Evolutionary conservation across 2,888 invertebrate genomes (phyloP), one percentile per base, ranked within the genome.

Genomic region (Caenorhabditis doughertyi): DNA sequence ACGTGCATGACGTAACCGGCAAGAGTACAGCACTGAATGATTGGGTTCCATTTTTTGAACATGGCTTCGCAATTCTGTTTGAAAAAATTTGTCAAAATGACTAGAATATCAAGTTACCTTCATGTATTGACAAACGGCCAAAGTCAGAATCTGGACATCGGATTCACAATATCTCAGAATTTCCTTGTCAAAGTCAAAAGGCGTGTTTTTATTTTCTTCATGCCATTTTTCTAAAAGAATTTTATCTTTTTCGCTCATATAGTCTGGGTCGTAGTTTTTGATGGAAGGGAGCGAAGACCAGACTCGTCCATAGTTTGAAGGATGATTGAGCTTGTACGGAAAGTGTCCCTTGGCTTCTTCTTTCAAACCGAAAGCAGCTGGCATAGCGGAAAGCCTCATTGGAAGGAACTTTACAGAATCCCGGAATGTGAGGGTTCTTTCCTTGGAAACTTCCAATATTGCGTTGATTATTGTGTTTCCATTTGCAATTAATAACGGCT

Each of bases 121-220:
- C 5, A 65, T 35, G 13, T 21, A 65, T n/a, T n/a, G n/a, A n/a
- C n/a, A n/a, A n/a, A n/a, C n/a, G 0, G 68, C 32, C 55, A n/a
- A 23, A 3, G 32, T 11, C 0, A 67, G 21, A 25, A 68, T 53
- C 4, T 55, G 2, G 0, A 55, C 68, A 18, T 68, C 68, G 3
- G 16, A 25, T 4, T 53, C 1, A 8, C 68, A 68, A 18, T 68
- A 68, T 1, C 39, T 13, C 9, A 39, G 0, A 42, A 68, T 68
- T 21, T 68, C 53, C 18, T 35, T n/a, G n/a, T 68, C 68, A n/a
- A 68, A 68, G 21, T 68, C 42, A 9, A 55, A 68, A 1, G 11
- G 21, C 25, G 18, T 18, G n/a, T 53, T 32, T 42, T 39, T 35
- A 18, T 58, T 18, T 2, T 35, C 39, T n/a, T 1, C 18, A 39